phyloP scores from a whole-genome alignment of 64 coral and sea anemone species.

The Hydrozoanthus tunicans region DNA sequence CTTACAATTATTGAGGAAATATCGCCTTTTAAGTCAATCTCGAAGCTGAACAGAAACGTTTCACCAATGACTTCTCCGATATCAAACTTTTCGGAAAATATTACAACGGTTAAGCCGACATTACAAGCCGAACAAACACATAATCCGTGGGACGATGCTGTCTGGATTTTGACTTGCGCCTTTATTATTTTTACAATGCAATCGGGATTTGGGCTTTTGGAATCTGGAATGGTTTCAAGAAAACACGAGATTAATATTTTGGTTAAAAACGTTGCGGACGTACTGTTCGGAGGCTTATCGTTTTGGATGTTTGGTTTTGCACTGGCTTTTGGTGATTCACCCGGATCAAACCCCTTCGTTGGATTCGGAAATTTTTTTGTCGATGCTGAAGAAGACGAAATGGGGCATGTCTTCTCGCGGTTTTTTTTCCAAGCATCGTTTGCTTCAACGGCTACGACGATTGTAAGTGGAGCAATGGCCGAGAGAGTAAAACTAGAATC shows the following conservation, averaged over 20 bases:
- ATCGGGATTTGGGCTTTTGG: constrained; percentile 76
- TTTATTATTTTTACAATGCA: constrained; percentile 93
- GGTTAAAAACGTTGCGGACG: constrained; percentile 80
- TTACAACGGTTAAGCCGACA: not conserved
- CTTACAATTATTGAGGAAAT: not conserved
- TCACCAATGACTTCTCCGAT: constrained; percentile 4
- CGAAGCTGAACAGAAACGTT: constrained; percentile 12
- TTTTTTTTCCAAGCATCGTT: constrained; percentile 89
- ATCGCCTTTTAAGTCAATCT: constrained; percentile 2
- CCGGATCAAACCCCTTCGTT: constrained; percentile 52
- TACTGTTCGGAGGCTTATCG: constrained; percentile 74
- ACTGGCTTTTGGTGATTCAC: constrained; percentile 65
- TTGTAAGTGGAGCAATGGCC: constrained; percentile 80
- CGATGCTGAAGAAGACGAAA: constrained; percentile 55
- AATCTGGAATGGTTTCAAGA: constrained; percentile 87
- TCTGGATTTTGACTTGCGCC: constrained; percentile 82
- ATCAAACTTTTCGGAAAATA: constrained; percentile 10
- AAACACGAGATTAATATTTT: constrained; percentile 91
- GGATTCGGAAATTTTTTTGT: constrained; percentile 76
- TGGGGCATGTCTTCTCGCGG: constrained; percentile 61
- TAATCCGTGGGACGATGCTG: constrained; percentile 60
- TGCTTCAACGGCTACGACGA: constrained; percentile 83
- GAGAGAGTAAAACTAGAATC: constrained; percentile 82
- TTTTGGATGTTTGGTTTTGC: constrained; percentile 89
- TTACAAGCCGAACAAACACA: not conserved